Evolutionary conservation across 2,113 vertebrate genomes (phyloP).

Genomic region (Brachypteracias leptosomus): DNA sequence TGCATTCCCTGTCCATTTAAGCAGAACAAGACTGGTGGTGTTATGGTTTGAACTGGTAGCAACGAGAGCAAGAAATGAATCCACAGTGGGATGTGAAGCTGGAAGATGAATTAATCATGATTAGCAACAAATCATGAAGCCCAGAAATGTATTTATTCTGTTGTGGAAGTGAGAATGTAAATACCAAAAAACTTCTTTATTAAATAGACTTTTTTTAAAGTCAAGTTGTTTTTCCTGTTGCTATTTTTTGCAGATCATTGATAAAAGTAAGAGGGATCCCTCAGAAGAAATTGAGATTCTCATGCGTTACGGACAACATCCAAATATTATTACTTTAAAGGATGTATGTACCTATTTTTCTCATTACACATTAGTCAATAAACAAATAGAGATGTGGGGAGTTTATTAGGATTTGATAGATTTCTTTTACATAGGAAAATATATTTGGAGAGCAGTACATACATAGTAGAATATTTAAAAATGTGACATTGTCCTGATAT

Average conservation of each 20-base stretch:
- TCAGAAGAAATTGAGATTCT: slow-evolving; percentile 98
- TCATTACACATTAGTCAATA: neutral
- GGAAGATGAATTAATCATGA: neutral
- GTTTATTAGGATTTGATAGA: neutral
- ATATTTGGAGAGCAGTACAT: neutral
- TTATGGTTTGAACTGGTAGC: neutral
- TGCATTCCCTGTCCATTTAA: neutral
- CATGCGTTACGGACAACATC: slow-evolving; percentile 95
- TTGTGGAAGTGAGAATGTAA: too few species aligned
- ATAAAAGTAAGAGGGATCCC: slow-evolving; percentile 96
- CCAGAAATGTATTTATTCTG: too few species aligned
- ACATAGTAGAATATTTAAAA: neutral
- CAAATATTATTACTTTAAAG: slow-evolving; percentile 97
- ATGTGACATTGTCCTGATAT: accelerated
- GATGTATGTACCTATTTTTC: slow-evolving; percentile 81
- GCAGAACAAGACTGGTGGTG: neutral
- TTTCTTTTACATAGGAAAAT: neutral
- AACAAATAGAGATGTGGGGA: neutral
- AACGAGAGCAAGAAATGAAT: neutral
- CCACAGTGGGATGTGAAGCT: neutral
- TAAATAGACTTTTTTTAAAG: neutral
- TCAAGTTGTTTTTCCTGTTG: neutral
- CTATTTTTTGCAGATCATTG: slow-evolving; percentile 86
- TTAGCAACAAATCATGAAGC: neutral
- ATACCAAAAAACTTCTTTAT: neutral